Conservation (phyloP, 2,888 invertebrate species). For the Xestia sexstrigata region DNA sequence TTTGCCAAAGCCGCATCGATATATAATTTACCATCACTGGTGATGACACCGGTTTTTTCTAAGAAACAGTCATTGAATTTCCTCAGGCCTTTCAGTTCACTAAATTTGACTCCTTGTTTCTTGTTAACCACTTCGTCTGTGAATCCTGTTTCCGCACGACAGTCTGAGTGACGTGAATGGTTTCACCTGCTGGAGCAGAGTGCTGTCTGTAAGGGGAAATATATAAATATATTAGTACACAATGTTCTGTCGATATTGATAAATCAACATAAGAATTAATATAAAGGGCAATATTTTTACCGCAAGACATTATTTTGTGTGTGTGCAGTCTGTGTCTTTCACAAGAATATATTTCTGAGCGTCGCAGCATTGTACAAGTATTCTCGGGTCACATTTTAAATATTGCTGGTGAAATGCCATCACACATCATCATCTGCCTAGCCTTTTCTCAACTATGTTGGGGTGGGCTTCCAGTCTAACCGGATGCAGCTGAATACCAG, state of each 20-base stretch:
- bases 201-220: background rate
- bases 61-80: slow-evolving; percentile 10
- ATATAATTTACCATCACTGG: background rate
- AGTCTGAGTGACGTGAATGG: background rate
- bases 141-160: background rate
- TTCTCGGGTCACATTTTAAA: background rate
- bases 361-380: background rate
- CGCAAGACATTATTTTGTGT: too few relatives aligned
- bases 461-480: too few relatives aligned
- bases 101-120: background rate
- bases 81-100: background rate
- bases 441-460: too few relatives aligned
- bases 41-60: background rate
- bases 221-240: background rate
- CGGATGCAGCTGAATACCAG: too few relatives aligned
- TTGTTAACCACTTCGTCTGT: background rate
- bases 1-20: background rate
- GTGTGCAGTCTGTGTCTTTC: too few relatives aligned
- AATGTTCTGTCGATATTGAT: background rate
- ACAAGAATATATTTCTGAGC: background rate
- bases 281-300: background rate
- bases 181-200: background rate
- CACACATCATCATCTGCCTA: background rate
- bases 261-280: background rate
- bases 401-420: background rate